Conservation (phyloP, 2,888 invertebrate species). For the Ceratothoa steindachneri region DNA sequence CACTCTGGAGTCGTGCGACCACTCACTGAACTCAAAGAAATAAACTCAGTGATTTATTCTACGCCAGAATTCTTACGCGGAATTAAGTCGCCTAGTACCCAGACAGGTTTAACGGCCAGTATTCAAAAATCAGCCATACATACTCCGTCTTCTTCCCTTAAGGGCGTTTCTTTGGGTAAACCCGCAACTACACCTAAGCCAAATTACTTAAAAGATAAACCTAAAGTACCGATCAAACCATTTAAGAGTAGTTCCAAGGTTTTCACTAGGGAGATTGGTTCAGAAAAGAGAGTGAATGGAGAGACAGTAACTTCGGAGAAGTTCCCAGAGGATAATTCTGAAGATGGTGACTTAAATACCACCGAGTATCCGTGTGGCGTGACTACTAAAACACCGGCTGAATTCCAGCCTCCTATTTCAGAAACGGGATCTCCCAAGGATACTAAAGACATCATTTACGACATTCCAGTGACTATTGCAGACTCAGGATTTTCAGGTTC, state of each 20-base stretch:
- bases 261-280: background rate
- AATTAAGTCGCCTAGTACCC: slow-evolving; percentile 25
- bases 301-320: background rate
- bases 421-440: background rate
- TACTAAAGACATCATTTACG: background rate
- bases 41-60: background rate
- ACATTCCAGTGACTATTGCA: slow-evolving; percentile 2
- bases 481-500: background rate
- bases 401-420: background rate
- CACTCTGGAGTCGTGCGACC: background rate
- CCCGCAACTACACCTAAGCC: slow-evolving; percentile 48
- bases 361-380: background rate
- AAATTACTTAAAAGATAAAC: slow-evolving; percentile 49
- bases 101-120: slow-evolving; percentile 28
- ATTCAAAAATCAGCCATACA: slow-evolving; percentile 39
- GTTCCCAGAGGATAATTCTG: background rate
- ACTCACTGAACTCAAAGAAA: background rate
- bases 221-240: slow-evolving; percentile 50
- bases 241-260: slow-evolving; percentile 25
- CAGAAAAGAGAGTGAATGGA: background rate
- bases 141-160: slow-evolving; percentile 36
- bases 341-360: background rate
- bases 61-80: slow-evolving; percentile 35
- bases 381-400: background rate
- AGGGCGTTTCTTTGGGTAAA: slow-evolving; percentile 29